These are phyloP conservation scores for Zootermopsis nevadensis DNA, from an alignment of 2,888 invertebrate genomes.

Conservation along the genomic window DNA sequence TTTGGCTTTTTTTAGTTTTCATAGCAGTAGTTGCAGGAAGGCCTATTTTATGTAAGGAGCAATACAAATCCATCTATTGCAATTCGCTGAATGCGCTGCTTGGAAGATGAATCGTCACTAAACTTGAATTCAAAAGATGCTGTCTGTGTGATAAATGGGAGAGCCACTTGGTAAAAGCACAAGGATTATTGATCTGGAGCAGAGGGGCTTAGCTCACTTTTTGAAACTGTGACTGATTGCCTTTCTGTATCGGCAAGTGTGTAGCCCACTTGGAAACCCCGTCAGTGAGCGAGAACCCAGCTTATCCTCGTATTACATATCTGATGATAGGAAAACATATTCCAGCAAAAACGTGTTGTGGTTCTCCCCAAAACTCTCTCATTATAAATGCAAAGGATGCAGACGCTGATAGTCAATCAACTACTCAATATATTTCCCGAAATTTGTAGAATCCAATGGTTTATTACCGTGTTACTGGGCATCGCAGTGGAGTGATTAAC, in stretches of 20 bases:
- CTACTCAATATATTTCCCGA: no score
- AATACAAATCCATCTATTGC: background rate
- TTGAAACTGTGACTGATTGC: conserved; percentile 8
- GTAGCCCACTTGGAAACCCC: background rate
- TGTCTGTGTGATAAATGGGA: conserved; percentile 50
- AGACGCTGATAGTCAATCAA: no score
- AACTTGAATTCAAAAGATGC: conserved; percentile 49
- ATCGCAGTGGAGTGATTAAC: no score
- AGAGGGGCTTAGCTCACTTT: background rate
- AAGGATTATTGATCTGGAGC: background rate
- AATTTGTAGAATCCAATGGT: no score
- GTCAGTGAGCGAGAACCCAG: background rate
- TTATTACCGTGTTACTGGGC: no score
- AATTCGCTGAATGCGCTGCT: conserved; percentile 13
- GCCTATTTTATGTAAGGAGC: background rate
- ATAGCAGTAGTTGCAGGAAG: no score
- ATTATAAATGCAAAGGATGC: no score
- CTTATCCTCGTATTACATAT: background rate
- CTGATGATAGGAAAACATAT: no score
- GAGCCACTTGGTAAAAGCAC: conserved; percentile 20
- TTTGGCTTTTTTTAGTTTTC: no score
- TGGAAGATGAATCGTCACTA: conserved; percentile 51
- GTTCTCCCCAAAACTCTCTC: no score
- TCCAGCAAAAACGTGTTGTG: no score
- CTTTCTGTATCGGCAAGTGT: conserved; percentile 10